Base-by-base conservation (phyloP, 2,888 invertebrate genomes). In the Luffia ferchaultella region DNA sequence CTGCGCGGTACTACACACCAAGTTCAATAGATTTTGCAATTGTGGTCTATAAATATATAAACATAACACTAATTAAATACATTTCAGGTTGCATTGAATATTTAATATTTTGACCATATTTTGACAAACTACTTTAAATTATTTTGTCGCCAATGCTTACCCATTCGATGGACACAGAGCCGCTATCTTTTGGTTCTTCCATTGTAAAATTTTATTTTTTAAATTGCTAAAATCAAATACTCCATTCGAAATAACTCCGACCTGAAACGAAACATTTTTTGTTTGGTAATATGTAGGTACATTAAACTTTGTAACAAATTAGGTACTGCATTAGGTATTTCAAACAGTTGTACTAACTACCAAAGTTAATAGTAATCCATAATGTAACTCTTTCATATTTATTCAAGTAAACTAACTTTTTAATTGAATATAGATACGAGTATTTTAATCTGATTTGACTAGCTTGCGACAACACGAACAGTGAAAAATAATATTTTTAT, bases 1-100 rank as follows among this genome's bases (percentile, higher is more conserved):
- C 65, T 89, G 89, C n/a, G 89, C 87, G 41, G 87, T 86, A 59
- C 87, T 89, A 64, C 89, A 89, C 54, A 89, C 82, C 53, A 89
- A 68, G 61, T 87, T 89, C 9, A 90, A 65, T 50, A 90, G 69
- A 58, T 87, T 88, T 53, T 82, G 82, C 42, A 83, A 55, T 54
- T 73, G 68, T 1, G 60, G 62, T 43, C 83, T 83, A 59, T 17
- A 70, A 69, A 30, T 41, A 53, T n/a, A n/a, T n/a, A n/a, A n/a
- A n/a, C n/a, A n/a, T n/a, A n/a, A n/a, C n/a, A n/a, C n/a, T n/a
- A 52, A 42, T 30, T 47, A 45, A 42, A 44, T 40, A 40, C 40
- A 40, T 12, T 40, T 40, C 12, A 9, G 7, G 40, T 40, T 40
- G 12, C 9, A 40, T 40, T 9, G 9, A 40, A 9, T 9, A 7